Evolutionary conservation across 2,113 vertebrate species (phyloP).

Genomic region (Macroglossus sobrinus): DNA sequence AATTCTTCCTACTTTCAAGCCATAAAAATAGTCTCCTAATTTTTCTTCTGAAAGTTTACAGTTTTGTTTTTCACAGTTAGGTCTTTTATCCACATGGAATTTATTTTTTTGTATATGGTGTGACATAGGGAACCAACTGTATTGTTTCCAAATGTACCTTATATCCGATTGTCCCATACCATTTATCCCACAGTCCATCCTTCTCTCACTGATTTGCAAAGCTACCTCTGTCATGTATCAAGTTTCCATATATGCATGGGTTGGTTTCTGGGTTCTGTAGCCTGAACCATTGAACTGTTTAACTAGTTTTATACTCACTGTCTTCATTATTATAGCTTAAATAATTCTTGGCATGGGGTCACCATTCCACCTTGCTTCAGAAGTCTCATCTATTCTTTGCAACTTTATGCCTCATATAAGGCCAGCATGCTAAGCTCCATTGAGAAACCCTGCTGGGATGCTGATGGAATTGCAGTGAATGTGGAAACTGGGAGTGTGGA

Average conservation of each 20-base stretch:
- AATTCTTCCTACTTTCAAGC: neutral
- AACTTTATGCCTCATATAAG: neutral
- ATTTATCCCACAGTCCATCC: neutral
- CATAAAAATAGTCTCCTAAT: neutral
- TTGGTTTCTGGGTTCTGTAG: neutral
- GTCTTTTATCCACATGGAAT: neutral
- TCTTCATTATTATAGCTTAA: neutral
- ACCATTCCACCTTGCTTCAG: neutral
- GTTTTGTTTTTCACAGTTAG: neutral
- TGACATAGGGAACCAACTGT: neutral
- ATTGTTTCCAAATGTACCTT: neutral
- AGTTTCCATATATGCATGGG: too few species aligned
- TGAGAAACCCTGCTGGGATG: neutral
- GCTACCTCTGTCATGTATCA: neutral
- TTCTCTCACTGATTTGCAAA: neutral
- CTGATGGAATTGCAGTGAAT: neutral
- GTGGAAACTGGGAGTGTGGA: neutral
- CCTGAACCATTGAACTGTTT: neutral
- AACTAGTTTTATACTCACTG: neutral
- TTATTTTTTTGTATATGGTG: neutral
- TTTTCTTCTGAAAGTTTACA: neutral
- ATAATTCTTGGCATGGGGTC: neutral
- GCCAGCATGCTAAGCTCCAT: neutral
- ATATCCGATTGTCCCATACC: neutral
- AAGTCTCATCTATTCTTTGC: neutral